These are phyloP conservation scores for Phocides pigmalion DNA, from an alignment of 1,140 invertebrate genomes.

Conservation along the genomic window DNA sequence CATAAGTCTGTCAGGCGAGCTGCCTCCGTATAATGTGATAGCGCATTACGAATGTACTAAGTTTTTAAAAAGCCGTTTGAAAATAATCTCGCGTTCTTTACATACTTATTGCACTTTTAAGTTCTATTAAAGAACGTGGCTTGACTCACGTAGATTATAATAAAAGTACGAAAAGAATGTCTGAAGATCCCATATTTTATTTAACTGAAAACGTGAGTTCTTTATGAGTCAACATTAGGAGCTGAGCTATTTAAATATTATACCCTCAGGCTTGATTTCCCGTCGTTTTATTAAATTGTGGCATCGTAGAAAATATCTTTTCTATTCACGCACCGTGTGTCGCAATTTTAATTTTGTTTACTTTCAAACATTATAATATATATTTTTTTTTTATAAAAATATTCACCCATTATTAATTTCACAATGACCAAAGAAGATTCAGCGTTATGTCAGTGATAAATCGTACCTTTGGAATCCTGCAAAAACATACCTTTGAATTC, in stretches of 20 bases:
- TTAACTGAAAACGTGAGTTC: neutral
- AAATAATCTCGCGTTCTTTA: slow-evolving; percentile 9
- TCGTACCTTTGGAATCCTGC: neutral
- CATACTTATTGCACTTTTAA: slow-evolving; percentile 24
- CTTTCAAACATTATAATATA: too few relatives aligned
- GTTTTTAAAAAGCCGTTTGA: slow-evolving; percentile 23
- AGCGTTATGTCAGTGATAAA: neutral
- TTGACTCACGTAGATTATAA: neutral
- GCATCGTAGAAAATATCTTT: too few relatives aligned
- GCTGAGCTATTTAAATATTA: neutral
- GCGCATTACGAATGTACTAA: slow-evolving; percentile 21
- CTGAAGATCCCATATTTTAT: neutral
- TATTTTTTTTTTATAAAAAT: too few relatives aligned
- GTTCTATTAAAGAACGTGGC: slow-evolving; percentile 17
- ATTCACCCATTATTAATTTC: too few relatives aligned
- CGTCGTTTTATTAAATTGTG: neutral
- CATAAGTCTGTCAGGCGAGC: slow-evolving; percentile 24
- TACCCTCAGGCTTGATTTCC: neutral
- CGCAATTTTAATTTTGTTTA: too few relatives aligned
- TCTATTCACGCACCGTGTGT: too few relatives aligned
- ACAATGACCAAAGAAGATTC: neutral
- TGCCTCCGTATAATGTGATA: slow-evolving; percentile 12
- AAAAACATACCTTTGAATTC: neutral
- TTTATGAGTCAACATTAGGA: neutral
- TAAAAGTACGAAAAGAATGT: neutral